Evolutionary conservation across 2,113 vertebrate species (phyloP), one percentile per base, ranked within the genome.

Genomic region (Platysteira castanea): DNA sequence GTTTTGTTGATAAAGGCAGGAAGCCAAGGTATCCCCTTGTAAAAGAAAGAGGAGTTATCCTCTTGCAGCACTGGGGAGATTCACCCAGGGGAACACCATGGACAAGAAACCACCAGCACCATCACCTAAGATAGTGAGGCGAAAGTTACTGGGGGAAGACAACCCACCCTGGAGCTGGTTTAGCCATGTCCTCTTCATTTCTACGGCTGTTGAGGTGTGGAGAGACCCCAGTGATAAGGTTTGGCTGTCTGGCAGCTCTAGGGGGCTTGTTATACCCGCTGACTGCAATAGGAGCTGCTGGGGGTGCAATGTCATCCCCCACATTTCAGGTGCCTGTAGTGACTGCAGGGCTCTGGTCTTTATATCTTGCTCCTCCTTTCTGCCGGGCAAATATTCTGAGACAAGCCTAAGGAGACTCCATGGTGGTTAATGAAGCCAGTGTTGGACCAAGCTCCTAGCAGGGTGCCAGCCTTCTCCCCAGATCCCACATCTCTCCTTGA

Each of bases 1-100:
- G 50, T 87, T 88, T 82, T 94, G 95, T 77, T 86, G 91, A 89
- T 44, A 84, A 71, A 95, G 95, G 91, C 84, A 82, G 77, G 65
- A 71, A 86, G 93, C 95, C 95, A 96, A 91, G 44, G 68, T 47
- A 47, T 88, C 89, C 83, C 64, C 60, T 95, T 0, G 2, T 31
- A 42, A 93, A 88, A 88, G 31, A 46, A 83, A 77, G 74, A 93
- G 31, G 90, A 95, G 30, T 84, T 84, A 20, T 67, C 18, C 33
- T 86, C 52, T 47, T 78, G 64, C 52, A 74, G 13, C 47, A 33
- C 61, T 30, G 18, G 26, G 46, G 42, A 77, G 3, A 57, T 77
- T 83, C 65, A 91, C n/a, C 68, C 27, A 10, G 54, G 28, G n/a
- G 30, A 89, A 69, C 33, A 30, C 4, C 50, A 20, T 0, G 3